Percentiles rank a stretch among this genome's conserved stretches.
Conservation (phyloP, 2,888 invertebrate genomes). For the Ectropis crepuscularia region DNA sequence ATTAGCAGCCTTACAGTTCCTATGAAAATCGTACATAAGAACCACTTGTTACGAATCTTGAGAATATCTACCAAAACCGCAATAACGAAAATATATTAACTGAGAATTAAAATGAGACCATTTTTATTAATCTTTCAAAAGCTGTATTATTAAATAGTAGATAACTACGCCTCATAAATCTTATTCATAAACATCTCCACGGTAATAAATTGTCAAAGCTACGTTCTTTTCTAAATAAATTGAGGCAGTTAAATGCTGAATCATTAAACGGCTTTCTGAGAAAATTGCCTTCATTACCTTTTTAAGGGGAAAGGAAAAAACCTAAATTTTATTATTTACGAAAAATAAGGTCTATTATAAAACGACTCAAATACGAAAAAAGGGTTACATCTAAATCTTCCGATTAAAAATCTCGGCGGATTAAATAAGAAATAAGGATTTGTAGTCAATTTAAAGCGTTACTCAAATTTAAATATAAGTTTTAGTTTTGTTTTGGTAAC, state of each 20-base stretch:
- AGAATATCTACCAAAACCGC: too few relatives aligned
- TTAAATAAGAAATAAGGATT: background rate
- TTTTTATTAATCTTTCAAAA: constrained; percentile 3
- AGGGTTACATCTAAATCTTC: background rate
- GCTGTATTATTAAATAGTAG: background rate
- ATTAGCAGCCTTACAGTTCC: too few relatives aligned
- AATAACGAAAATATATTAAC: background rate
- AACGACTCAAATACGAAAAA: constrained; percentile 3
- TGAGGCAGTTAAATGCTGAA: constrained; percentile 26
- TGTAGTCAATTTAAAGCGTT: background rate
- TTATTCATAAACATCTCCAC: constrained; percentile 19
- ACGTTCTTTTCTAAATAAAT: constrained; percentile 21
- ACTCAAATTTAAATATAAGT: too few relatives aligned
- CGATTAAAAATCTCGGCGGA: background rate
- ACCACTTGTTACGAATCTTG: too few relatives aligned
- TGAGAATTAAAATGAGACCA: background rate
- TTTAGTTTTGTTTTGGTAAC: too few relatives aligned
- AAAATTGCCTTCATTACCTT: constrained; percentile 27
- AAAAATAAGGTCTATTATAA: constrained; percentile 12
- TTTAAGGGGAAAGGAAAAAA: constrained; percentile 19
- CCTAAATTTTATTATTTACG: constrained; percentile 12
- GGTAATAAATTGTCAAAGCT: constrained; percentile 22
- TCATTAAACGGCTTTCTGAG: constrained; percentile 21
- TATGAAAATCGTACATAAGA: too few relatives aligned
- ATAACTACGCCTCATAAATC: constrained; percentile 11